Base-by-base conservation (phyloP, 37 sponge, comb jelly and placozoan genomes). In the Aphrocallistes beatrix region DNA sequence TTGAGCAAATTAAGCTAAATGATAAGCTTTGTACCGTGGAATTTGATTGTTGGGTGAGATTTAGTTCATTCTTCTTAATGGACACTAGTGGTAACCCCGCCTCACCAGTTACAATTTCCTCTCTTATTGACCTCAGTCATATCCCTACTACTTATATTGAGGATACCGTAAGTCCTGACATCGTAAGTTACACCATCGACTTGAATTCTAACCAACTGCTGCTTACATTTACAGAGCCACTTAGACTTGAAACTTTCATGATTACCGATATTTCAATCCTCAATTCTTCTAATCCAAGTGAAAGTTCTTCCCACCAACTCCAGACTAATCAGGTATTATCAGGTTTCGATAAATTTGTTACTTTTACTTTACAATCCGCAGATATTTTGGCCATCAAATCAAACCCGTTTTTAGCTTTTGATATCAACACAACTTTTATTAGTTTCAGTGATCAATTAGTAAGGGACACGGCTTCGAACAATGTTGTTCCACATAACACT, bases 321-420 rank as follows among this genome's bases (percentile, higher is more conserved):
- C 0, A 32, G 0, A 30, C 49, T 81, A 16, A 47, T 86, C 34
- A 48, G 69, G 37, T 60, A 83, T 37, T 82, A 51, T 28, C 36
- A 32, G 37, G 83, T 13, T 25, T 37, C 17, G 36, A 34, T 39
- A 37, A 82, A 8, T 23, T 42, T 89, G 83, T 93, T 39, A 81
- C 50, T 47, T 37, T 95, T 0, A 60, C 38, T 16, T 84, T 95
- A 30, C 36, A 34, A 3, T 82, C 51, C n/a, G 51, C n/a, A 42
- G 96, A 95, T 75, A 38, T 93, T 37, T 88, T 88, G 38, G 21
- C 86, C 13, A 82, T 95, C n/a, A 91, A 93, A 38, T 86, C 87
- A 16, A 42, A 87, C 36, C 81, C 39, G 9, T 38, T 37, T 21
- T 84, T 95, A 86, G 96, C 88, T 39, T 86, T 87, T n/a, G 28